Evolutionary conservation across 1,140 invertebrate genomes (phyloP).

Genomic region (Pogonognathellus flavescens): DNA sequence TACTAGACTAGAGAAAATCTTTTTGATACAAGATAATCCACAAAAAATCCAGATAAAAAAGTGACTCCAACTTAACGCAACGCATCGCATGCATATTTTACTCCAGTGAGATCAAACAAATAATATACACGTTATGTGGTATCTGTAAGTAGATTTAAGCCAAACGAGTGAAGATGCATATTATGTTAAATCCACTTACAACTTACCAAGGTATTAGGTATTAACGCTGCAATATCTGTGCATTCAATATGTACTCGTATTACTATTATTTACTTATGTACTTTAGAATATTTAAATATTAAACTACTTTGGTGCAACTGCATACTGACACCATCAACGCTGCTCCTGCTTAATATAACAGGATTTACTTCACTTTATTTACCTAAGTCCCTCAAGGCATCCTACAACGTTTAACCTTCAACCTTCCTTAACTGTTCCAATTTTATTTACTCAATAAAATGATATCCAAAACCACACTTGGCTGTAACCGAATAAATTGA

Average conservation of each 20-base stretch:
- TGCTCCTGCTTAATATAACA: not conserved
- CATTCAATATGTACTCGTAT: too few species aligned
- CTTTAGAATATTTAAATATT: too few species aligned
- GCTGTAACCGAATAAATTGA: too few species aligned
- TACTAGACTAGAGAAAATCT: not conserved
- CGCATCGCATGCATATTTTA: not conserved
- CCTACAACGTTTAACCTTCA: not conserved
- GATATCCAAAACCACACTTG: too few species aligned
- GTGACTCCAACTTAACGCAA: not conserved
- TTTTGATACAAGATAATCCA: constrained; percentile 11
- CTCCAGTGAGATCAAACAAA: not conserved
- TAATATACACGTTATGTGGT: too few species aligned
- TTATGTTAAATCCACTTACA: too few species aligned
- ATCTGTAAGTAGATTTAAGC: not conserved
- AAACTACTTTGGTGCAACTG: not conserved
- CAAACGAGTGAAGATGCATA: too few species aligned
- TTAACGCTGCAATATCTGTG: too few species aligned
- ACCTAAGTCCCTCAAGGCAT: not conserved
- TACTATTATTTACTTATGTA: too few species aligned
- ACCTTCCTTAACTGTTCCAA: not conserved
- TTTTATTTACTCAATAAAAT: not conserved
- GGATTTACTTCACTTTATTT: not conserved
- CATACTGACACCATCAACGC: not conserved
- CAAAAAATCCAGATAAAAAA: constrained; percentile 12
- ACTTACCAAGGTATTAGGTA: too few species aligned